phyloP scores from a whole-genome alignment of 2,888 invertebrate species.

The Tanaodytes sp. region DNA sequence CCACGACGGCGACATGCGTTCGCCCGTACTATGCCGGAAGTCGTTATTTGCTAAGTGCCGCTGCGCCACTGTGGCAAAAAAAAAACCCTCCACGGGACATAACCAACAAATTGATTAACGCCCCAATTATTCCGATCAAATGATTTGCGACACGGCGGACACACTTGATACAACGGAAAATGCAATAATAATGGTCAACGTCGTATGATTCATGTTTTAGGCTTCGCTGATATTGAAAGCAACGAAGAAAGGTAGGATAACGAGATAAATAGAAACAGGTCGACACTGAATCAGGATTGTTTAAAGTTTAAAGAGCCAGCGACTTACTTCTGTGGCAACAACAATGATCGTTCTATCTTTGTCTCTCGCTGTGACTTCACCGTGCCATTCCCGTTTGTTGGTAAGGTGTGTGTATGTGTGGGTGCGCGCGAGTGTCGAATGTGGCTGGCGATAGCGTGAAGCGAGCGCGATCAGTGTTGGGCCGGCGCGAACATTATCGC shows the following conservation, averaged over 20 bases:
- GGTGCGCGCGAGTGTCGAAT: neutral
- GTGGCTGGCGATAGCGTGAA: constrained; percentile 18
- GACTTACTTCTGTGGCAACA: constrained; percentile 36
- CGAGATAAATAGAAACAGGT: too few species aligned
- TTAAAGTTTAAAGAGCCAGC: constrained; percentile 27
- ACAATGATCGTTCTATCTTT: constrained; percentile 9
- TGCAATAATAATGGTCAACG: too few species aligned
- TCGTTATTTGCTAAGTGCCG: constrained; percentile 38
- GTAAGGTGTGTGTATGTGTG: constrained; percentile 9
- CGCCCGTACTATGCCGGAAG: constrained; percentile 35
- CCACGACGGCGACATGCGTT: constrained; percentile 11
- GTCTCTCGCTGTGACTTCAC: constrained; percentile 11
- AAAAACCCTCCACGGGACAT: neutral
- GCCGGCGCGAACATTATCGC: constrained; percentile 8
- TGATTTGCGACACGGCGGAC: too few species aligned
- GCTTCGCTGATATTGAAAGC: too few species aligned
- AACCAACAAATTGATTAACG: constrained; percentile 14
- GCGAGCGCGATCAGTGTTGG: constrained; percentile 15
- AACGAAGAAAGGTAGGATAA: too few species aligned
- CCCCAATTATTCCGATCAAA: neutral
- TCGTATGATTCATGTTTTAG: too few species aligned
- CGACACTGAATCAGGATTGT: too few species aligned
- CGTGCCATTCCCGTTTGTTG: constrained; percentile 32
- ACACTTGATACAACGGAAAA: too few species aligned
- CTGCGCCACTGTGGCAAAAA: constrained; percentile 39